phyloP scores from a whole-genome alignment of 2,888 invertebrate genomes.

The Trichopria drosophilae region DNA sequence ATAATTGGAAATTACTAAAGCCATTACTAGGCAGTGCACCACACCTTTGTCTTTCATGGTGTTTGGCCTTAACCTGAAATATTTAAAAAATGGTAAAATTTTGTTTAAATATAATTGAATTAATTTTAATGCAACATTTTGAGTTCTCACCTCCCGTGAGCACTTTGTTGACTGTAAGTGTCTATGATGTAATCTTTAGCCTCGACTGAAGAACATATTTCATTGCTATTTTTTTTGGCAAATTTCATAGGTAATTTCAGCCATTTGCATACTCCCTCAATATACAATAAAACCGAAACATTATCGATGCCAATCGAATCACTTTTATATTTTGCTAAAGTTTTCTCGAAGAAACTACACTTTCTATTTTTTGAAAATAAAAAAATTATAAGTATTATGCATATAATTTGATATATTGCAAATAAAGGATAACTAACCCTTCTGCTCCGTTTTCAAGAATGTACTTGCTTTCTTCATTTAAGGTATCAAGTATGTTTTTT shows the following conservation, averaged over 20 bases:
- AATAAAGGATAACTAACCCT: slow-evolving; percentile 36
- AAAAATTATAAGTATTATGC: slow-evolving; percentile 5
- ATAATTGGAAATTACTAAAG: slow-evolving; percentile 45
- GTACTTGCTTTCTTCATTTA: slow-evolving; percentile 40
- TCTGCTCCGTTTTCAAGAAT: slow-evolving; percentile 36
- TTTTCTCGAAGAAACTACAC: slow-evolving; percentile 40
- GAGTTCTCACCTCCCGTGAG: slow-evolving; percentile 44
- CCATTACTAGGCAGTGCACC: slow-evolving; percentile 49
- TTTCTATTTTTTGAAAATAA: slow-evolving; percentile 36
- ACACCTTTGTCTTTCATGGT: slow-evolving; percentile 50
- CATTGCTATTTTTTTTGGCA: slow-evolving; percentile 38
- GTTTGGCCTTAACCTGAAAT: slow-evolving; percentile 47
- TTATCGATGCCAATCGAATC: slow-evolving; percentile 39
- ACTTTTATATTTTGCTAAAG: slow-evolving; percentile 32
- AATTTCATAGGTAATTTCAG: slow-evolving; percentile 43
- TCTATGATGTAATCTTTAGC: slow-evolving; percentile 43
- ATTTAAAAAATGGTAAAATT: slow-evolving; percentile 1
- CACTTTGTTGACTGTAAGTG: slow-evolving; percentile 44
- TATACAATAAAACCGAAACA: slow-evolving; percentile 46
- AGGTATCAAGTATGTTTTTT: slow-evolving; percentile 42
- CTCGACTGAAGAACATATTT: slow-evolving; percentile 42
- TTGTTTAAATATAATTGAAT: slow-evolving; percentile 2
- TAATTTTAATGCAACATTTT: slow-evolving; percentile 3
- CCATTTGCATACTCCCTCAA: slow-evolving; percentile 46
- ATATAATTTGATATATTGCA: slow-evolving; percentile 1